These are phyloP conservation scores for Megaptera novaeangliae DNA, from an alignment of 2,113 vertebrate species.

Conservation along the genomic window DNA sequence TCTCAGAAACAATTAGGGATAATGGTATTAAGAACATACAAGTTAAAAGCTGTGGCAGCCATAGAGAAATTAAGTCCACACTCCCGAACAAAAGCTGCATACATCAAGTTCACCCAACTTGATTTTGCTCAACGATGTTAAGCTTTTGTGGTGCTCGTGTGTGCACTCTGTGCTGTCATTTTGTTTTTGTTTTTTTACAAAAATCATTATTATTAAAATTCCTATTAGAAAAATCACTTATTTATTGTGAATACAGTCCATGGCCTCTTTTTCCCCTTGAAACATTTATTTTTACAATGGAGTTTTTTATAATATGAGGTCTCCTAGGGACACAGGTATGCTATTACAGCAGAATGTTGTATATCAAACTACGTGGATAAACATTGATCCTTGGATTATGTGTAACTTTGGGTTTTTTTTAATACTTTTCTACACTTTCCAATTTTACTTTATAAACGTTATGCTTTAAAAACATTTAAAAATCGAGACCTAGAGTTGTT, in stretches of 20 bases:
- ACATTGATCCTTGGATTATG: neutral
- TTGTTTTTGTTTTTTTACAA: neutral
- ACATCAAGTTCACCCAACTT: no score
- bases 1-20: neutral
- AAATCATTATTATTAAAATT: neutral
- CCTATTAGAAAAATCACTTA: neutral
- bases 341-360: neutral
- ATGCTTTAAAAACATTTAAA: slow-evolving; percentile 11
- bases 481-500: neutral
- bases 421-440: neutral
- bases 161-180: neutral
- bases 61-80: neutral
- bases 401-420: neutral
- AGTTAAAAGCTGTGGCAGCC: neutral
- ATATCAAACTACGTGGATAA: neutral
- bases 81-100: neutral
- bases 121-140: neutral
- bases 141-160: neutral
- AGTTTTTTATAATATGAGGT: neutral
- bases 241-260: neutral
- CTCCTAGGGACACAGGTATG: neutral
- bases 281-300: neutral
- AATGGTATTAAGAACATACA: neutral
- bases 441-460: slow-evolving; percentile 19
- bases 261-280: neutral